These are phyloP conservation scores for Nymphalis io DNA, from an alignment of 1,140 invertebrate species.

Conservation along the genomic window DNA sequence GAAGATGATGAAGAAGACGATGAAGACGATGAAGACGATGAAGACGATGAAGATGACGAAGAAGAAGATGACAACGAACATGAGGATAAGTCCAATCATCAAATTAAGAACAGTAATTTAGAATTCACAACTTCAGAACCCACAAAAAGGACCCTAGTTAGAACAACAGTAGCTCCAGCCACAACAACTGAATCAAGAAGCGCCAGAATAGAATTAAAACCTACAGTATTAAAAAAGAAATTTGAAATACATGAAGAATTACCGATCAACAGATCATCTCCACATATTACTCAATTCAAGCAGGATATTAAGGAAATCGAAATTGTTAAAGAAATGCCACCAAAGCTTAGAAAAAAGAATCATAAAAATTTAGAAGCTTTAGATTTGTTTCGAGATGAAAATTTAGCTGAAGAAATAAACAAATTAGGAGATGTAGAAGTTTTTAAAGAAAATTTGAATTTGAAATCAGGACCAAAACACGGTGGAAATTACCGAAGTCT, in stretches of 20 bases:
- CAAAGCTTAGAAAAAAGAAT: slow-evolving; percentile 44
- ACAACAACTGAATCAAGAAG: slow-evolving; percentile 51
- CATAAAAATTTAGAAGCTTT: slow-evolving; percentile 59
- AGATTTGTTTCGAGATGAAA: slow-evolving; percentile 71
- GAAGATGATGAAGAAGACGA: slow-evolving; percentile 43
- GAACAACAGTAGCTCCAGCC: slow-evolving; percentile 58
- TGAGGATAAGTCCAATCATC: slow-evolving; percentile 37
- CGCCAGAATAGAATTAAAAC: slow-evolving; percentile 46
- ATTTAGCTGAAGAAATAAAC: slow-evolving; percentile 72
- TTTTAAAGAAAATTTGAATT: slow-evolving; percentile 64
- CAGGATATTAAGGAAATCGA: slow-evolving; percentile 76
- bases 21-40: slow-evolving; percentile 38
- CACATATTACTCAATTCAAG: slow-evolving; percentile 64
- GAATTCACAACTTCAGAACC: slow-evolving; percentile 54
- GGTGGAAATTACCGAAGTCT: slow-evolving; percentile 73
- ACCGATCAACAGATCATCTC: slow-evolving; percentile 58
- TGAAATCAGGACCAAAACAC: slow-evolving; percentile 65
- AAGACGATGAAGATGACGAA: slow-evolving; percentile 42
- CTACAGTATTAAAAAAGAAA: slow-evolving; percentile 60
- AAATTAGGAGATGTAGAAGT: slow-evolving; percentile 73
- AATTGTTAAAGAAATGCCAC: slow-evolving; percentile 69
- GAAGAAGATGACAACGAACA: slow-evolving; percentile 41
- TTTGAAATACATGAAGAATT: slow-evolving; percentile 72
- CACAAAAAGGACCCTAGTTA: slow-evolving; percentile 53
- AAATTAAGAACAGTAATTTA: slow-evolving; percentile 1